Conservation (phyloP, 2,888 invertebrate genomes). For the Epinotia bilunana region DNA sequence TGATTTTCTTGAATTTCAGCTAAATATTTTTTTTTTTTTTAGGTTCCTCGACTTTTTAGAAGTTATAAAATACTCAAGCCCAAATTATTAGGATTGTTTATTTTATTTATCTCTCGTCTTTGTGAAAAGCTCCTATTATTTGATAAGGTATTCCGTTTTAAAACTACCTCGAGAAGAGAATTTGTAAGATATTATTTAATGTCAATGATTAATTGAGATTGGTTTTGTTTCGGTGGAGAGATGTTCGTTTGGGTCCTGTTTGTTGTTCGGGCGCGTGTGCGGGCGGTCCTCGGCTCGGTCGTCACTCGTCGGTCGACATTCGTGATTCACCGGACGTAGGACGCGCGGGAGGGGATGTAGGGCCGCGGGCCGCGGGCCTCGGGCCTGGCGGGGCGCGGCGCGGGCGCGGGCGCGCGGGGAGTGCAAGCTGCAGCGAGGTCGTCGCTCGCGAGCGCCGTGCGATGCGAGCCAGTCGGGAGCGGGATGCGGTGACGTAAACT, state of each 20-base stretch:
- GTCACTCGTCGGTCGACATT: constrained; percentile 46
- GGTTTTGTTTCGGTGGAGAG: background rate
- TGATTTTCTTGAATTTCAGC: background rate
- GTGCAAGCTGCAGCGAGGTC: constrained; percentile 83
- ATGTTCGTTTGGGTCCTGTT: constrained; percentile 12
- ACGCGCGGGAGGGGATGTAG: constrained; percentile 61
- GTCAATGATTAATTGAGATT: background rate
- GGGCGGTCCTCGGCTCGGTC: constrained; percentile 13
- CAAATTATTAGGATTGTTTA: background rate
- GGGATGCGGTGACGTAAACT: constrained; percentile 85
- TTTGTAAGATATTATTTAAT: background rate
- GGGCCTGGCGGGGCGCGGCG: constrained; percentile 51
- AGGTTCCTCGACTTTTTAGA: no score
- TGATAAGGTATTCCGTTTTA: no score
- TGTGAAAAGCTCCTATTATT: background rate
- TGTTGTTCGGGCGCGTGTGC: constrained; percentile 22
- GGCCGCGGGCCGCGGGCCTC: constrained; percentile 55
- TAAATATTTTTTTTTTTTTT: no score
- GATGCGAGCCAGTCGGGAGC: constrained; percentile 80
- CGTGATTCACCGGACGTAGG: constrained; percentile 80
- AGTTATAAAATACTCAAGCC: no score
- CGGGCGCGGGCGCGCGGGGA: constrained; percentile 59
- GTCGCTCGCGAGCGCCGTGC: constrained; percentile 77
- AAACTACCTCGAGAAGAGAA: background rate
- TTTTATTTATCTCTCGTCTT: background rate